These are phyloP conservation scores for Bos javanicus DNA, from an alignment of 2,113 vertebrate species.

Conservation along the genomic window DNA sequence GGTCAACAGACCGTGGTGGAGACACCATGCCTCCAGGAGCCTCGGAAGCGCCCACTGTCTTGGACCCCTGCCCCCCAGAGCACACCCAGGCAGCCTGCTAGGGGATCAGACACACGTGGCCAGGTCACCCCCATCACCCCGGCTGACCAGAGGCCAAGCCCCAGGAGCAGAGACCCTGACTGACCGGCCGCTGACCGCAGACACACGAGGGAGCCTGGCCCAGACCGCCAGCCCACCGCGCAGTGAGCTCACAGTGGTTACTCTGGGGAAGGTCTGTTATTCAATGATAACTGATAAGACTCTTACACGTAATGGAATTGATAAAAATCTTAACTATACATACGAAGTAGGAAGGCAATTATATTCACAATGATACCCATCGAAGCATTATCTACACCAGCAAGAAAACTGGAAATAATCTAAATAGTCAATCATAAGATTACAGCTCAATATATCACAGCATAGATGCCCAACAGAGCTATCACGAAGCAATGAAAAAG, in stretches of 20 bases:
- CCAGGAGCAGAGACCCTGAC: background rate
- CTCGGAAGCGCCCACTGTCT: background rate
- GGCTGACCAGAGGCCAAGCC: background rate
- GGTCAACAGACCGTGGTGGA: background rate
- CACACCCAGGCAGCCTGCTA: background rate
- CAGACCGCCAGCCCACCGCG: accelerated
- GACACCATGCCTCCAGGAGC: background rate
- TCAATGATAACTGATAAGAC: background rate
- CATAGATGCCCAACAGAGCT: background rate
- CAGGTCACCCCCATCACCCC: accelerated
- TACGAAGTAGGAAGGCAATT: background rate
- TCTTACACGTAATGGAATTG: background rate
- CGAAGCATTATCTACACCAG: background rate
- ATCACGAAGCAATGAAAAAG: background rate
- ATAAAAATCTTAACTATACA: background rate
- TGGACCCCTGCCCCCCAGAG: background rate
- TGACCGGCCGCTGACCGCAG: background rate
- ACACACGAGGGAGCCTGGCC: accelerated
- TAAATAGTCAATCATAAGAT: background rate
- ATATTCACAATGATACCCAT: background rate
- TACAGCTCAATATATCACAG: background rate
- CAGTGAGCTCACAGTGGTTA: background rate
- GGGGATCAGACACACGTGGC: background rate
- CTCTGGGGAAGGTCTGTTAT: background rate
- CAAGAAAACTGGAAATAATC: background rate